Evolutionary conservation across 1,140 invertebrate species (phyloP), one percentile per base, ranked within the genome.

Genomic region (Drosophila pallidifrons): DNA sequence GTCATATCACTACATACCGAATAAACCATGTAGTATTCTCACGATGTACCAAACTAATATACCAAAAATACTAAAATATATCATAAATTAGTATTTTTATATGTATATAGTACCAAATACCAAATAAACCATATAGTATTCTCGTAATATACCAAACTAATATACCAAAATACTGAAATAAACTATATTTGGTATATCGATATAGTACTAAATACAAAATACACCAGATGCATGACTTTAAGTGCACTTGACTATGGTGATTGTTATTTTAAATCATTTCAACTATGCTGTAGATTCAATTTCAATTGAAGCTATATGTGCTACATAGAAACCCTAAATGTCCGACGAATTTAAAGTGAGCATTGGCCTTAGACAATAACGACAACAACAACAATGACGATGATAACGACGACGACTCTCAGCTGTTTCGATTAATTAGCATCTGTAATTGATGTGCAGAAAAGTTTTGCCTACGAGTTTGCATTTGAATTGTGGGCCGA

Each of bases 391-490:
- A 38, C 35, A 38, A 38, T 10, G 35, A 38, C 35, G 10, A 38
- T 10, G 20, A 51, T 35, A 32, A 52, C 41, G 57, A 38, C 52
- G 16, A 68, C 66, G 43, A 32, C 57, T 47, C 70, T 83, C 73
- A 89, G 76, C 77, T 89, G 81, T 86, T 91, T 69, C 81, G 81
- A 89, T 91, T 91, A 91, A 91, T 91, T 91, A 91, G 89, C 85
- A 91, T 82, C 55, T 79, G 89, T 91, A 91, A 91, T 91, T 91
- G 89, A 91, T 91, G 89, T 86, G 75, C 70, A 81, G 65, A 83
- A 91, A 91, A 91, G 72, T 75, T 88, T 80, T 77, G 75, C 69
- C 89, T 77, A 80, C 85, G 65, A 86, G 73, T 76, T 87, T 81
- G 58, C 52, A 78, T 75, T 77, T 63, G 55, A 59, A 55, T 83